Percentiles rank a stretch among this genome's conserved stretches.
Conservation (phyloP, 2,113 vertebrate species). For the Symphodus melops region DNA sequence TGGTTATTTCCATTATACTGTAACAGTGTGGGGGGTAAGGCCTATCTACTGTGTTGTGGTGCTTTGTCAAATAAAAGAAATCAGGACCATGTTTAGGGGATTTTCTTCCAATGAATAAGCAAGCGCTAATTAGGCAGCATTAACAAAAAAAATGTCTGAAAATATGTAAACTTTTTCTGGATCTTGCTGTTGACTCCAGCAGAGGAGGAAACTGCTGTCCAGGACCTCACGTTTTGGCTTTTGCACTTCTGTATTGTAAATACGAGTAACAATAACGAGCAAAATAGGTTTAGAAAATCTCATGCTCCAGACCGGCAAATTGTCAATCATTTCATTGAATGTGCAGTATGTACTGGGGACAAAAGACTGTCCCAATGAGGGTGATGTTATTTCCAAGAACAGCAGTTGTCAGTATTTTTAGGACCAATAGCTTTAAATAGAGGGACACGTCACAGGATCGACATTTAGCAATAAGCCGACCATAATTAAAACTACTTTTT, state of each 20-base stretch:
- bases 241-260: too few relatives aligned
- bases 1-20: conserved; percentile 51
- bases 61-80: conserved; percentile 33
- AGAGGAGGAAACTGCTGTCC: conserved; percentile 3
- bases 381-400: too few relatives aligned
- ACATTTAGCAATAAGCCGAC: not conserved
- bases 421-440: not conserved
- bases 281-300: too few relatives aligned
- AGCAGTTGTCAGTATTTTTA: too few relatives aligned
- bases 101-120: conserved; percentile 18
- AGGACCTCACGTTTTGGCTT: not conserved
- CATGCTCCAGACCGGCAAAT: too few relatives aligned
- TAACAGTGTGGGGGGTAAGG: conserved; percentile 37
- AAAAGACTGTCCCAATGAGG: too few relatives aligned
- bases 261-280: too few relatives aligned
- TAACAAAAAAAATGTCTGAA: conserved; percentile 11
- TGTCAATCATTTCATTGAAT: too few relatives aligned
- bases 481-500: too few relatives aligned
- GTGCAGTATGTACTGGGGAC: too few relatives aligned
- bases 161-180: conserved; percentile 17
- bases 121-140: conserved; percentile 23
- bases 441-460: too few relatives aligned
- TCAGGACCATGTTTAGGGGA: conserved; percentile 22
- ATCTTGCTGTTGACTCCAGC: not conserved
- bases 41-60: conserved; percentile 31